Conservation (phyloP, 2,888 invertebrate species). For the Frankliniella intonsa region DNA sequence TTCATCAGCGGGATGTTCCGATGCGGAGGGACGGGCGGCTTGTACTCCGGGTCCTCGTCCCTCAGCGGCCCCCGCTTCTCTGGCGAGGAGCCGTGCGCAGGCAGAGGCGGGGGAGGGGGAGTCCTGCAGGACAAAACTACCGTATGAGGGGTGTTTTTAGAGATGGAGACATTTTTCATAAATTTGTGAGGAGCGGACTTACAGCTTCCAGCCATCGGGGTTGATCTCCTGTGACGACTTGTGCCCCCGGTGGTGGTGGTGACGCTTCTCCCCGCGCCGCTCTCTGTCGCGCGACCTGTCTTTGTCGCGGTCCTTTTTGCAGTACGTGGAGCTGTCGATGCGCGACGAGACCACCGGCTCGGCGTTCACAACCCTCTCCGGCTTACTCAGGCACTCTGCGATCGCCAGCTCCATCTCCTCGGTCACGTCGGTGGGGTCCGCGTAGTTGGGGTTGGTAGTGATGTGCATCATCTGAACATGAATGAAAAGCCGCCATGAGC, state of each 20-base stretch:
- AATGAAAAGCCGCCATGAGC: not conserved
- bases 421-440: conserved; percentile 47
- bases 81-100: conserved; percentile 34
- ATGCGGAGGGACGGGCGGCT: conserved; percentile 85
- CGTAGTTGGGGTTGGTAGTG: conserved; percentile 72
- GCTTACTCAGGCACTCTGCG: conserved; percentile 41
- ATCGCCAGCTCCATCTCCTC: conserved; percentile 56
- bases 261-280: not conserved
- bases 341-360: conserved; percentile 42
- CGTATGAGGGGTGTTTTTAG: no score
- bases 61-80: not conserved
- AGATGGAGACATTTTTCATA: no score
- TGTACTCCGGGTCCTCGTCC: conserved; percentile 55
- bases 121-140: conserved; percentile 28
- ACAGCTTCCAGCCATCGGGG: not conserved
- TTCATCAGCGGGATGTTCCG: conserved; percentile 54
- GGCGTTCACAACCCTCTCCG: not conserved
- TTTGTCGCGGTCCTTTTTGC: conserved; percentile 54
- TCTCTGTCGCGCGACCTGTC: not conserved
- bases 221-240: not conserved
- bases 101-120: conserved; percentile 34
- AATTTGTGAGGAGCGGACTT: not conserved
- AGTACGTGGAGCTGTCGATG: conserved; percentile 67
- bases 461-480: conserved; percentile 56
- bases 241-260: conserved; percentile 5